These are phyloP conservation scores for Plebejus argus DNA, from an alignment of 2,888 invertebrate genomes.

Conservation along the genomic window DNA sequence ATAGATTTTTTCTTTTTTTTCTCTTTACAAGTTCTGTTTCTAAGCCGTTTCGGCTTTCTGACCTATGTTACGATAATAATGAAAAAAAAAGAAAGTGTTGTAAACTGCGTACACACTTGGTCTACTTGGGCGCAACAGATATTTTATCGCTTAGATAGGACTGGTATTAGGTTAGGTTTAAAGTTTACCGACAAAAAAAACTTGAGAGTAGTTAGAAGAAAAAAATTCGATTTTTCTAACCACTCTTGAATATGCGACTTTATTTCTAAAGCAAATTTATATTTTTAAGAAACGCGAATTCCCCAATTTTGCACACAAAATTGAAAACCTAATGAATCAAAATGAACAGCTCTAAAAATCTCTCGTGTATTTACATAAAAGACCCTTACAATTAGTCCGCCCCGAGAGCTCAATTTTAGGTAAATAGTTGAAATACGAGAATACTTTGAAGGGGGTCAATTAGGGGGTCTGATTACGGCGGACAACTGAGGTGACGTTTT, in stretches of 20 bases:
- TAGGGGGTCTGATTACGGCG: slow-evolving; percentile 44
- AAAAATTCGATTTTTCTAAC: neutral
- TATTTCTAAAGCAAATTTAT: neutral
- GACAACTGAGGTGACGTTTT: slow-evolving; percentile 40
- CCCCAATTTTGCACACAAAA: neutral
- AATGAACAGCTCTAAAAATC: neutral
- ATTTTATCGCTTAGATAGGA: too few species aligned
- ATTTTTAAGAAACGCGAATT: neutral
- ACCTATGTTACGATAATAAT: too few species aligned
- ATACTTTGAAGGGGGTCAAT: slow-evolving; percentile 42
- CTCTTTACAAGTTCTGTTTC: too few species aligned
- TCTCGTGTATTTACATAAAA: slow-evolving; percentile 9
- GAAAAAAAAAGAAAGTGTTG: too few species aligned
- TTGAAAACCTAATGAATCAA: neutral
- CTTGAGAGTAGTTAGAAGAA: too few species aligned
- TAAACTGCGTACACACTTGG: too few species aligned
- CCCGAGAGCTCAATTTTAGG: slow-evolving; percentile 45
- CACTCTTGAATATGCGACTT: neutral
- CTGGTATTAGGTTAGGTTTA: too few species aligned
- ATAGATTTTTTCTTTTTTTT: too few species aligned
- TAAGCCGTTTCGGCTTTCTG: too few species aligned
- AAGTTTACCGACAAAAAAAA: too few species aligned
- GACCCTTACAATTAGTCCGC: slow-evolving; percentile 40
- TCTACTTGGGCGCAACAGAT: too few species aligned
- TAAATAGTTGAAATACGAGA: slow-evolving; percentile 45